phyloP scores from a whole-genome alignment of 2,888 invertebrate genomes.

The Drosophila borborema region DNA sequence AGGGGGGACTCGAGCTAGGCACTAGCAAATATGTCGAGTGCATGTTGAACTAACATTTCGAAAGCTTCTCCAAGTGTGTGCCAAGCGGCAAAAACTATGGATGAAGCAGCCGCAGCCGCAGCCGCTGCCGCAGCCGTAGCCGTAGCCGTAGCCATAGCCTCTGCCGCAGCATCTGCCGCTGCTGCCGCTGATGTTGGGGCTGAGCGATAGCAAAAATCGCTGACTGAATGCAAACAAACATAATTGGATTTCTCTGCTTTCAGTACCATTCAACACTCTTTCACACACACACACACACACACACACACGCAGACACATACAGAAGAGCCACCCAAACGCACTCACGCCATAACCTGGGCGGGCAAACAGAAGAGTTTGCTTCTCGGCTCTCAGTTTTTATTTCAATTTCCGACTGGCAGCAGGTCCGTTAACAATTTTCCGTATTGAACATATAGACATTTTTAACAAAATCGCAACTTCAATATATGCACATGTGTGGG shows the following conservation, averaged over 20 bases:
- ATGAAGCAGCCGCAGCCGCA: slow-evolving; percentile 11
- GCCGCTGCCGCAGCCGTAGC: not conserved
- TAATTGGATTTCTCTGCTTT: slow-evolving; percentile 81
- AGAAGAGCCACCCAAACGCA: slow-evolving; percentile 28
- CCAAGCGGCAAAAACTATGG: slow-evolving; percentile 66
- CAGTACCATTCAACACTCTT: slow-evolving; percentile 20
- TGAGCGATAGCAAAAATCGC: slow-evolving; percentile 65
- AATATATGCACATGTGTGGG: slow-evolving; percentile 28
- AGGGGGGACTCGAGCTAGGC: slow-evolving; percentile 46
- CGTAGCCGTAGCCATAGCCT: not conserved
- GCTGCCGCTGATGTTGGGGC: slow-evolving; percentile 11
- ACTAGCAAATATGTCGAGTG: slow-evolving; percentile 75
- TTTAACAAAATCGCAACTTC: slow-evolving; percentile 69
- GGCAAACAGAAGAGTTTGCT: slow-evolving; percentile 22
- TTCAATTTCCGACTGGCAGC: slow-evolving; percentile 65
- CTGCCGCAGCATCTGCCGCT: not conserved
- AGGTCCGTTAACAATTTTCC: slow-evolving; percentile 74
- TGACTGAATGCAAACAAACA: slow-evolving; percentile 81
- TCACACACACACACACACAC: not conserved
- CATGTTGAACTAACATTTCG: slow-evolving; percentile 79
- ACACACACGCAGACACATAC: too few species aligned
- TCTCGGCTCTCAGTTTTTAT: slow-evolving; percentile 62
- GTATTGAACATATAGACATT: slow-evolving; percentile 78
- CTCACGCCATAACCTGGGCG: slow-evolving; percentile 27
- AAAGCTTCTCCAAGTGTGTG: slow-evolving; percentile 74